Evolutionary conservation across 2,797 vertebrate species (phyloP).

Genomic region (Eulemur albifrons): DNA sequence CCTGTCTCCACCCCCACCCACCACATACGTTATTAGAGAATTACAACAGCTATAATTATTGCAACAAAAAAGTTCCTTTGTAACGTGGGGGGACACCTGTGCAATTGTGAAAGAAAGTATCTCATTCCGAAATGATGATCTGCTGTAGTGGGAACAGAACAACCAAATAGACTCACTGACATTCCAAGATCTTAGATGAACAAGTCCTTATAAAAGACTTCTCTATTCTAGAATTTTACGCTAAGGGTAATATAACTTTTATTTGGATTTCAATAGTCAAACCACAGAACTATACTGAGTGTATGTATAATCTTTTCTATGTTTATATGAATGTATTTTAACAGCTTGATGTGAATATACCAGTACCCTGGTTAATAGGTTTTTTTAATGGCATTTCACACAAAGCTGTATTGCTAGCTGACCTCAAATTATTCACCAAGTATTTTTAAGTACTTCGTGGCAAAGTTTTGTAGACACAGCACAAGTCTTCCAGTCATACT

Average conservation of each 20-base stretch:
- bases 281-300: slow-evolving; percentile 55
- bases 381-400: slow-evolving; percentile 61
- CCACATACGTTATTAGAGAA: slow-evolving; percentile 13
- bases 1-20: background rate
- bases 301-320: slow-evolving; percentile 68
- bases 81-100: background rate
- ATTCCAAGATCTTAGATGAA: slow-evolving; percentile 23
- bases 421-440: slow-evolving; percentile 58
- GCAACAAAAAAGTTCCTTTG: slow-evolving; percentile 38
- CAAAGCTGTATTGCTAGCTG: slow-evolving; percentile 62
- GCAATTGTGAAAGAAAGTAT: background rate
- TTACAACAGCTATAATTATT: slow-evolving; percentile 28
- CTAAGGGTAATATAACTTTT: slow-evolving; percentile 63
- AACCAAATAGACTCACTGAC: background rate
- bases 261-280: slow-evolving; percentile 70
- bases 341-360: slow-evolving; percentile 68
- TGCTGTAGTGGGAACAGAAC: slow-evolving; percentile 4
- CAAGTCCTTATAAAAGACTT: slow-evolving; percentile 18
- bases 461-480: slow-evolving; percentile 24
- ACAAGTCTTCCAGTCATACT: slow-evolving; percentile 12
- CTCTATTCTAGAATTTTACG: slow-evolving; percentile 63
- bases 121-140: slow-evolving; percentile 9
- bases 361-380: slow-evolving; percentile 38
- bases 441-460: slow-evolving; percentile 46
- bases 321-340: slow-evolving; percentile 74